phyloP scores from a whole-genome alignment of 2,888 invertebrate species.

The Mythimna vitellina region DNA sequence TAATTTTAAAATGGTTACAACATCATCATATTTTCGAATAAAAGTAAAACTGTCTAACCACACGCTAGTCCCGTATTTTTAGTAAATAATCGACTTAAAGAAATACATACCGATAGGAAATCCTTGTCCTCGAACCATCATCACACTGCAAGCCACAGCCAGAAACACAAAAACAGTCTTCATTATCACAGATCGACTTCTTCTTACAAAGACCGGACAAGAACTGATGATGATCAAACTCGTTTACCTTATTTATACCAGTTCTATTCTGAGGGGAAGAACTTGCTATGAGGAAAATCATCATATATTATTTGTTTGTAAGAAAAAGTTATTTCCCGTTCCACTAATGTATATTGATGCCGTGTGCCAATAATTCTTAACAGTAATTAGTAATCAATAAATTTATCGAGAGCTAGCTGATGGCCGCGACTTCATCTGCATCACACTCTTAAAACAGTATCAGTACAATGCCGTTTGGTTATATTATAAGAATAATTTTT shows the following conservation, averaged over 20 bases:
- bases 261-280: slow-evolving; percentile 31
- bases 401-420: too few relatives aligned
- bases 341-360: neutral
- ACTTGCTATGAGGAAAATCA: slow-evolving; percentile 44
- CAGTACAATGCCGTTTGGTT: too few relatives aligned
- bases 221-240: slow-evolving; percentile 6
- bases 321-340: slow-evolving; percentile 32
- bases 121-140: slow-evolving; percentile 65
- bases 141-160: slow-evolving; percentile 51
- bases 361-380: too few relatives aligned
- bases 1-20: neutral
- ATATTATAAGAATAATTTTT: too few relatives aligned
- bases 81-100: too few relatives aligned
- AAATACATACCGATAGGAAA: slow-evolving; percentile 70
- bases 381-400: too few relatives aligned
- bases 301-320: neutral
- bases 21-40: too few relatives aligned
- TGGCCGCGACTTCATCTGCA: too few relatives aligned
- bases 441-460: too few relatives aligned
- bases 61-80: too few relatives aligned
- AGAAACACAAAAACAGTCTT: slow-evolving; percentile 62
- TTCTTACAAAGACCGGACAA: slow-evolving; percentile 1
- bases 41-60: too few relatives aligned
- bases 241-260: slow-evolving; percentile 30
- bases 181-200: slow-evolving; percentile 60